These are phyloP conservation scores for Drosophila fuyamai DNA, from an alignment of 1,140 invertebrate genomes.

Conservation along the genomic window DNA sequence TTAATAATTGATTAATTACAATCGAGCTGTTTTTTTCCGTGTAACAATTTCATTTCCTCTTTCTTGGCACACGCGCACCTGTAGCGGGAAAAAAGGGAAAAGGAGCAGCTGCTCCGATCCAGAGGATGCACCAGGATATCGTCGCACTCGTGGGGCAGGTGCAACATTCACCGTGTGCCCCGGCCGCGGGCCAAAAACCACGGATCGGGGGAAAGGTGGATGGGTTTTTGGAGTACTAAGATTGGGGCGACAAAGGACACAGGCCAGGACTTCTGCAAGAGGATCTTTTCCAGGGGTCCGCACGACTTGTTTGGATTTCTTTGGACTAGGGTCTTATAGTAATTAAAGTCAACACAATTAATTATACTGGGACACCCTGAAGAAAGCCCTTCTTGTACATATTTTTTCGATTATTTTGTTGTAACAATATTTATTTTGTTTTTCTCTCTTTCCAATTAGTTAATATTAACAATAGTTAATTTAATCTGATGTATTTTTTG, in stretches of 20 bases:
- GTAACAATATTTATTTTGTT: no score
- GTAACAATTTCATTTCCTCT: background rate
- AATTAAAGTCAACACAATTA: background rate
- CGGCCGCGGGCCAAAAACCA: constrained; percentile 41
- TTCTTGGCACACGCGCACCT: constrained; percentile 70
- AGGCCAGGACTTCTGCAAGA: background rate
- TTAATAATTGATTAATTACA: no score
- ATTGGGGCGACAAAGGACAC: constrained; percentile 2
- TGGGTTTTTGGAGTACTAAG: background rate
- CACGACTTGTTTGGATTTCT: background rate
- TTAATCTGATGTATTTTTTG: no score
- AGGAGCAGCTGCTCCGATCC: constrained; percentile 51
- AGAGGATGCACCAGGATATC: constrained; percentile 58
- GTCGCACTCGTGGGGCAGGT: constrained; percentile 49
- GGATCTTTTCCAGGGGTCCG: background rate
- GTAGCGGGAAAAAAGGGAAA: constrained; percentile 28
- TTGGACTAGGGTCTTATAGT: background rate
- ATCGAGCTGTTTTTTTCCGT: background rate
- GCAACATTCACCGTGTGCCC: constrained; percentile 74
- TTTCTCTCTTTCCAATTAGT: no score
- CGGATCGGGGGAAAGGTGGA: background rate
- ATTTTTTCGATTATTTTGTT: no score
- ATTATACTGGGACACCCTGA: background rate
- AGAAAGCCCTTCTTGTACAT: no score
- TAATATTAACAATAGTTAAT: no score